Conservation (phyloP, 2,888 invertebrate species). For the Cosmorhoe ocellata region DNA sequence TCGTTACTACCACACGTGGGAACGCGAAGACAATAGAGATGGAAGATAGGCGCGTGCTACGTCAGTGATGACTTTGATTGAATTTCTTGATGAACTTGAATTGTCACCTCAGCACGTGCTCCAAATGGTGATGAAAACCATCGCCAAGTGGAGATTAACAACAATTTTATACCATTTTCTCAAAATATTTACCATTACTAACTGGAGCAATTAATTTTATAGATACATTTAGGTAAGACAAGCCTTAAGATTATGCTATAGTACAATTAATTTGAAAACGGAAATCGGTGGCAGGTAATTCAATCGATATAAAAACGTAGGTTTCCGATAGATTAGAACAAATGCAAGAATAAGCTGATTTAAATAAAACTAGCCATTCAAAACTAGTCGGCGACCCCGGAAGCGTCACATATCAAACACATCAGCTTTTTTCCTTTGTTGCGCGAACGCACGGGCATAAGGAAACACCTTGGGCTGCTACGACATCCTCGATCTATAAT, state of each 20-base stretch:
- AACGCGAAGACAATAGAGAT: constrained; percentile 16
- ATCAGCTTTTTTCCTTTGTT: constrained; percentile 52
- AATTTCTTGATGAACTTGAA: not conserved
- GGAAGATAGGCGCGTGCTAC: constrained; percentile 8
- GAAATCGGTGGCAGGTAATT: not conserved
- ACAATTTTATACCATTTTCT: too few species aligned
- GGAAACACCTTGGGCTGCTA: constrained; percentile 49
- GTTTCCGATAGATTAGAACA: not conserved
- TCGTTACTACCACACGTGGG: constrained; percentile 22
- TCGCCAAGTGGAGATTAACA: too few species aligned
- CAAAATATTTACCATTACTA: too few species aligned
- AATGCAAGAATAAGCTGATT: constrained; percentile 20
- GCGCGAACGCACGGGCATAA: constrained; percentile 38
- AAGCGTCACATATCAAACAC: constrained; percentile 41
- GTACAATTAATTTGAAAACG: too few species aligned
- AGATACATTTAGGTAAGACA: too few species aligned
- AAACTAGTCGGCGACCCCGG: constrained; percentile 44
- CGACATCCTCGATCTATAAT: constrained; percentile 15
- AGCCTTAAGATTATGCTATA: too few species aligned
- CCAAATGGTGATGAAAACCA: not conserved
- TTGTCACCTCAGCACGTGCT: too few species aligned
- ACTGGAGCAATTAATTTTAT: too few species aligned
- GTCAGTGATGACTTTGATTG: constrained; percentile 3
- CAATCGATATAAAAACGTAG: not conserved
- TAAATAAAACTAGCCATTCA: constrained; percentile 31